Conservation (phyloP, 1,140 invertebrate genomes). For the honey bee (Apis mellifera) region DNA sequence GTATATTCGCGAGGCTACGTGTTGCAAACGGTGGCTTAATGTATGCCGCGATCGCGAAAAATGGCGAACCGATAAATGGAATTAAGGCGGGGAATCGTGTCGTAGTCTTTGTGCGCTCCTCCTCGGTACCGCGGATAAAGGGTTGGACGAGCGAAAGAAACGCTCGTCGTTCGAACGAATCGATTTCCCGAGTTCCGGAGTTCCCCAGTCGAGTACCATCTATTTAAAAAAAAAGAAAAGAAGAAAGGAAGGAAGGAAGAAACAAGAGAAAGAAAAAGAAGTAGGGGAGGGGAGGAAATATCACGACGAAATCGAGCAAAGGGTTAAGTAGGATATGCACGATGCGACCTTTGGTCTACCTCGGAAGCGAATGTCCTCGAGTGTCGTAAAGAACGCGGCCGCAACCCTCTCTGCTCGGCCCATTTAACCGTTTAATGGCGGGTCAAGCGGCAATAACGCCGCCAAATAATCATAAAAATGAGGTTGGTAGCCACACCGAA, state of each 20-base stretch:
- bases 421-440: slow-evolving; percentile 73
- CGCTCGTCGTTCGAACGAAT: neutral
- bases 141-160: slow-evolving; percentile 6
- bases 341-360: slow-evolving; percentile 45
- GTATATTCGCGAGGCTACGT: slow-evolving; percentile 70
- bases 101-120: slow-evolving; percentile 44
- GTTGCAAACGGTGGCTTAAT: slow-evolving; percentile 70
- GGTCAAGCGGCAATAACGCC: slow-evolving; percentile 74
- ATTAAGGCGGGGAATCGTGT: slow-evolving; percentile 62
- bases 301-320: slow-evolving; percentile 34
- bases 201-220: too few relatives aligned
- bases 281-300: neutral
- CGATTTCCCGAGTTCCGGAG: slow-evolving; percentile 29
- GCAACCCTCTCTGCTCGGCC: slow-evolving; percentile 55
- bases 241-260: too few relatives aligned
- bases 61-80: slow-evolving; percentile 69
- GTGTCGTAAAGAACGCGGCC: slow-evolving; percentile 61
- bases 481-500: slow-evolving; percentile 66
- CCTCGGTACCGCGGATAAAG: slow-evolving; percentile 23
- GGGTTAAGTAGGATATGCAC: slow-evolving; percentile 32
- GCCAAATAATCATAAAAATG: slow-evolving; percentile 74
- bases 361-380: slow-evolving; percentile 51
- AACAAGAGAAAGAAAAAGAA: too few relatives aligned
- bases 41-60: slow-evolving; percentile 70
- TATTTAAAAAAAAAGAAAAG: too few relatives aligned